Conservation (phyloP, 2,113 vertebrate species). For the Paracanthobrama guichenoti region DNA sequence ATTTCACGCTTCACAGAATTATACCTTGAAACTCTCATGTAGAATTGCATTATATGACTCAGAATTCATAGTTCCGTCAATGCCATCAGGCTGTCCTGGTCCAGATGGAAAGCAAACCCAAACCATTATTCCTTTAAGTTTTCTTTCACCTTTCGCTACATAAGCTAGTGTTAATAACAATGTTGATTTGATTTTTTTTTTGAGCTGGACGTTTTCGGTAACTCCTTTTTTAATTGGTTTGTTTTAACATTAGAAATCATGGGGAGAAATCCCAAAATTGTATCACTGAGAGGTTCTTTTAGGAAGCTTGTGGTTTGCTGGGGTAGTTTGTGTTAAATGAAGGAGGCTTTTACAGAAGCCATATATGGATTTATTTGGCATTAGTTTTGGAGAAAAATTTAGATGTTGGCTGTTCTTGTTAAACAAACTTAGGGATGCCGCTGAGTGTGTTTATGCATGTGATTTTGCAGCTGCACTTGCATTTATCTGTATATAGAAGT, state of each 20-base stretch:
- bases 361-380: background rate
- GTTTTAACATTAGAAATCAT: background rate
- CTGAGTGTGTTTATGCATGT: background rate
- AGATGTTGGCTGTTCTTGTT: background rate
- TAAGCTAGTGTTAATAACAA: background rate
- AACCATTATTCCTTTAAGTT: background rate
- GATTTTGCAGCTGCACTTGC: background rate
- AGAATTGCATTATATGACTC: background rate
- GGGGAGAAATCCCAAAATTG: background rate
- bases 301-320: background rate
- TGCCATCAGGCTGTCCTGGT: background rate
- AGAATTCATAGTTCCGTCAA: background rate
- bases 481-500: background rate
- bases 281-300: background rate
- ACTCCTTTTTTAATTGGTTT: background rate
- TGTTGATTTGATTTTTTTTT: background rate
- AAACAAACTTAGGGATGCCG: background rate
- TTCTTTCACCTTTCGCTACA: background rate
- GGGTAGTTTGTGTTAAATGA: background rate
- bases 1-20: background rate
- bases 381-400: background rate
- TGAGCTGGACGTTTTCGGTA: background rate
- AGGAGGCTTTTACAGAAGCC: background rate
- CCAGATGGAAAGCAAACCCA: background rate
- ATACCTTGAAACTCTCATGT: background rate